phyloP scores from a whole-genome alignment of 2,113 vertebrate species.

The Proteles cristata region DNA sequence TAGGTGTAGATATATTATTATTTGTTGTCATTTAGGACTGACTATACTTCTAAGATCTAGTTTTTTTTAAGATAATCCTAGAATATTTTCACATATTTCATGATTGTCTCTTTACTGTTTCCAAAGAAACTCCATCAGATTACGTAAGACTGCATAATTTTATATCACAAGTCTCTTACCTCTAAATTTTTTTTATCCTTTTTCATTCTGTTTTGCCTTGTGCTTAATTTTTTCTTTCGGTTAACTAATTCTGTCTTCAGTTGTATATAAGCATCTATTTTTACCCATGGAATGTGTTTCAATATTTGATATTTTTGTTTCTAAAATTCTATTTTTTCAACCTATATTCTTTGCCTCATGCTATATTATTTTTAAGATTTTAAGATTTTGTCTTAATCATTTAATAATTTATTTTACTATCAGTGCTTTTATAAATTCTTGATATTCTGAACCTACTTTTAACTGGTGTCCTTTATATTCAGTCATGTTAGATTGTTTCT shows the following conservation, averaged over 20 bases:
- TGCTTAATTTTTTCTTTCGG: not conserved
- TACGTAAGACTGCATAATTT: not conserved
- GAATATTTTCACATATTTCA: not conserved
- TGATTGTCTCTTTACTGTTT: not conserved
- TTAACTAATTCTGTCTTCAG: not conserved
- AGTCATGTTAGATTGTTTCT: not conserved
- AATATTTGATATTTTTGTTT: not conserved
- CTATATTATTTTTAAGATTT: not conserved
- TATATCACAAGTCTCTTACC: not conserved
- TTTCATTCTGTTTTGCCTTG: not conserved
- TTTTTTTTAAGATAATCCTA: not conserved
- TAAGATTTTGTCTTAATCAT: not conserved
- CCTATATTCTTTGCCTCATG: not conserved
- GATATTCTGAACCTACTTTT: not conserved
- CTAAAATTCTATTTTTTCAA: not conserved
- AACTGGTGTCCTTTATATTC: not conserved
- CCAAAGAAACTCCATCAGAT: not conserved
- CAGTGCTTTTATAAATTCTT: not conserved
- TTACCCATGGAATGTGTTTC: not conserved
- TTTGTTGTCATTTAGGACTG: not conserved
- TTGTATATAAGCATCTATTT: not conserved
- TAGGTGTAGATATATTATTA: not conserved
- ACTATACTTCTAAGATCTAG: not conserved
- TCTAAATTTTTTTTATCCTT: not conserved
- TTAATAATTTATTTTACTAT: not conserved